Evolutionary conservation across 2,888 invertebrate genomes (phyloP).

Genomic region (Leucania comma): DNA sequence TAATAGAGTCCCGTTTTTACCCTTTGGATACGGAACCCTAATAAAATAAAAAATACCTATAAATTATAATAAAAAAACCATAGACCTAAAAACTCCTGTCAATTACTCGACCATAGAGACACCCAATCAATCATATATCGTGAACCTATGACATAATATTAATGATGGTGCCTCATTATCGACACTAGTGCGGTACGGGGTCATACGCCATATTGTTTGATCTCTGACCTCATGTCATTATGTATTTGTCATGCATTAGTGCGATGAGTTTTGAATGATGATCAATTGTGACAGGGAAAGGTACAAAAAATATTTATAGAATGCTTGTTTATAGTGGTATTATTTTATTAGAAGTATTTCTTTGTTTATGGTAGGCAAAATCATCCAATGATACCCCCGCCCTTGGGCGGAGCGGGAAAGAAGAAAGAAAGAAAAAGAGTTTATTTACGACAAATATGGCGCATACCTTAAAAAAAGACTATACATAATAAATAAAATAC

Average conservation of each 20-base stretch:
- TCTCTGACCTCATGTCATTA: conserved; percentile 48
- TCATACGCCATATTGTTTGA: conserved; percentile 27
- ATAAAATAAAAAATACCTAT: too few relatives aligned
- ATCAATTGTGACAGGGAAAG: conserved; percentile 10
- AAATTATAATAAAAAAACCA: not conserved
- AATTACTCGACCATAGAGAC: not conserved
- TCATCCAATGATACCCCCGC: too few relatives aligned
- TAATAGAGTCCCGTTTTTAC: too few relatives aligned
- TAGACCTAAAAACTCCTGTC: not conserved
- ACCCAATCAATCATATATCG: conserved; percentile 46
- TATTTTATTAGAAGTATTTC: too few relatives aligned
- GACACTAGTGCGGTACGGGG: conserved; percentile 12
- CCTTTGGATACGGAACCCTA: not conserved
- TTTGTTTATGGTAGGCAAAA: too few relatives aligned
- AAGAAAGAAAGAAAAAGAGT: too few relatives aligned
- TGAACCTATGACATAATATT: conserved; percentile 20
- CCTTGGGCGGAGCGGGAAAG: too few relatives aligned
- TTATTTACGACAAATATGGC: too few relatives aligned
- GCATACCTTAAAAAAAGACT: too few relatives aligned
- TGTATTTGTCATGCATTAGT: conserved; percentile 52
- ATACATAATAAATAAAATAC: too few relatives aligned
- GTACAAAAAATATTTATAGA: not conserved
- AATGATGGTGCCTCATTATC: conserved; percentile 46
- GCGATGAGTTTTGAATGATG: conserved; percentile 9
- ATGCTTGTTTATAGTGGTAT: too few relatives aligned